These are phyloP conservation scores for Hippopotamus amphibius DNA, from an alignment of 2,113 vertebrate genomes.

Conservation along the genomic window DNA sequence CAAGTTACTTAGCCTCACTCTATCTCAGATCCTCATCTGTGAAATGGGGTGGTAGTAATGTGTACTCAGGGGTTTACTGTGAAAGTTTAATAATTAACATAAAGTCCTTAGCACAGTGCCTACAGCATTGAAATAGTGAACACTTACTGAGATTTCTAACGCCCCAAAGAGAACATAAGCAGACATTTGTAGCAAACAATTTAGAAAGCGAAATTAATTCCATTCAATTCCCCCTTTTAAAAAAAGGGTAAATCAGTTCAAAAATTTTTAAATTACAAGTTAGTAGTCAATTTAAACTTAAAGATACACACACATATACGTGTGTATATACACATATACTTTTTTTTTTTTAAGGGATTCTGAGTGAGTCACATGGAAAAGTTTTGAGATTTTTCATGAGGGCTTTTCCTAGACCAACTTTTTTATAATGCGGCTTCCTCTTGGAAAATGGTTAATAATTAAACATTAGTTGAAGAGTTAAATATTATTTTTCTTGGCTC, in stretches of 20 bases:
- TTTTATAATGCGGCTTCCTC: not conserved
- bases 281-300: not conserved
- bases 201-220: constrained; percentile 45
- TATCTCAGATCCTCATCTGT: not conserved
- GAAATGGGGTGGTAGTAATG: not conserved
- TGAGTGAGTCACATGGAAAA: constrained; percentile 33
- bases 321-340: accelerated
- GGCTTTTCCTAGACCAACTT: not conserved
- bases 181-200: not conserved
- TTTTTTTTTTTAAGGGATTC: not conserved
- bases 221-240: not conserved
- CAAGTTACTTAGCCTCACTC: not conserved
- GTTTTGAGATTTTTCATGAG: constrained; percentile 31
- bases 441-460: constrained; percentile 58
- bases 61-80: not conserved
- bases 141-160: not conserved
- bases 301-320: not conserved
- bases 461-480: constrained; percentile 33
- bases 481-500: constrained; percentile 57
- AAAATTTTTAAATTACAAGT: not conserved
- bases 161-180: not conserved
- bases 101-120: not conserved
- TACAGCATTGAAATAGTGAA: not conserved
- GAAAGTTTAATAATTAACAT: not conserved
- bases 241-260: not conserved